Evolutionary conservation across 2,113 vertebrate genomes (phyloP).

Genomic region (Coryphaenoides rupestris): DNA sequence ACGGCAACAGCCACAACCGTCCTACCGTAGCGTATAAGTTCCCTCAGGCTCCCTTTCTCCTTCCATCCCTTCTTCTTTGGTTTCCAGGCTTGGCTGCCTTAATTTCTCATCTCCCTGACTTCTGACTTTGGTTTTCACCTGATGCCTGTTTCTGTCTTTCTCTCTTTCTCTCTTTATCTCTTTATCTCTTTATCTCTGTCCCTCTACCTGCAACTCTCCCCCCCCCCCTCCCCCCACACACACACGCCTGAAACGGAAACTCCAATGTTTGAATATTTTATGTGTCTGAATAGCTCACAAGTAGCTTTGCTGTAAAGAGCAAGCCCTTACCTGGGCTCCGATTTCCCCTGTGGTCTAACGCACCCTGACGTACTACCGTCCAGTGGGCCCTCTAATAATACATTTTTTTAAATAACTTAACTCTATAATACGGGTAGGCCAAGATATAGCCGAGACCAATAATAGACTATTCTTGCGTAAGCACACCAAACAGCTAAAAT

Average conservation of each 20-base stretch:
- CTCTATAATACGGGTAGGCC: no score
- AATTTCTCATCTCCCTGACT: conserved; percentile 33
- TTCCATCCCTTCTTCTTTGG: conserved; percentile 47
- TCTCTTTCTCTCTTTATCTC: background rate
- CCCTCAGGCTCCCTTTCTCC: conserved; percentile 40
- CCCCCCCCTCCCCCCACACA: conserved; percentile 23
- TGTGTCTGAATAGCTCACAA: conserved; percentile 76
- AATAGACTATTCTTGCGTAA: no score
- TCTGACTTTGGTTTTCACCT: background rate
- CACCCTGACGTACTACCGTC: conserved; percentile 1
- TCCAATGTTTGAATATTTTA: conserved; percentile 74
- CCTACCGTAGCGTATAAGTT: conserved; percentile 44
- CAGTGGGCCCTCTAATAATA: no score
- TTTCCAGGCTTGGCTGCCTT: conserved; percentile 41
- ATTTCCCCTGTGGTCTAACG: conserved; percentile 45
- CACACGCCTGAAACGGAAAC: conserved; percentile 76
- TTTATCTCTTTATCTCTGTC: conserved; percentile 13
- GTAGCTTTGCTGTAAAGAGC: conserved; percentile 70
- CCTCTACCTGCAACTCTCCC: background rate
- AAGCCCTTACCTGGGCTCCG: conserved; percentile 53
- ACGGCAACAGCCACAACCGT: background rate
- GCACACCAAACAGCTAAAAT: no score
- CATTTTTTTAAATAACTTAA: no score
- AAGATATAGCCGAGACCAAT: no score
- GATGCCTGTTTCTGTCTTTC: background rate